phyloP scores from a whole-genome alignment of 2,113 vertebrate genomes.

The Seriola quinqueradiata region DNA sequence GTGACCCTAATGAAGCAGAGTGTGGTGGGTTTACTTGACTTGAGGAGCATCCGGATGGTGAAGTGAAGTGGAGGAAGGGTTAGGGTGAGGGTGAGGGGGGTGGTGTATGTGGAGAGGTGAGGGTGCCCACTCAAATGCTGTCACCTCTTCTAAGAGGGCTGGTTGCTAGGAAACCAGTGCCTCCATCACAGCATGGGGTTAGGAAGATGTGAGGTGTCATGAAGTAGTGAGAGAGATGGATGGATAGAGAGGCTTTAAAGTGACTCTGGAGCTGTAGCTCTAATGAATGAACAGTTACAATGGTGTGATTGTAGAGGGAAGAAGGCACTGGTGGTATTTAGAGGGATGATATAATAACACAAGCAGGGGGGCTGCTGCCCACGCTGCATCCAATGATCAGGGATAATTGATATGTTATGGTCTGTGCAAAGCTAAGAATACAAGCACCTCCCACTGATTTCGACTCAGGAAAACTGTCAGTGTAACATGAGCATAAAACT shows the following conservation, averaged over 20 bases:
- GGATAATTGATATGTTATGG: constrained; percentile 49
- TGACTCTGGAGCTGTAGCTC: constrained; percentile 45
- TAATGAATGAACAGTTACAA: constrained; percentile 37
- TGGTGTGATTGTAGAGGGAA: background rate
- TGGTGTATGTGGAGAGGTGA: constrained; percentile 56
- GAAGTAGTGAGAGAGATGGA: constrained; percentile 43
- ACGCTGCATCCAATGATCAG: constrained; percentile 37
- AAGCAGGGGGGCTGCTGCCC: constrained; percentile 24
- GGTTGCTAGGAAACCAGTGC: constrained; percentile 79
- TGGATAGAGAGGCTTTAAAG: constrained; percentile 36
- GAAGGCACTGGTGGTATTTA: constrained; percentile 44
- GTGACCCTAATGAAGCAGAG: constrained; percentile 9
- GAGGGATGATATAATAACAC: constrained; percentile 21
- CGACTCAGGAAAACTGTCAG: background rate
- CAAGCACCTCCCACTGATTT: constrained; percentile 15
- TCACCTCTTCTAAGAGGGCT: constrained; percentile 73
- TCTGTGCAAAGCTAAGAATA: constrained; percentile 24
- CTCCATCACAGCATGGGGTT: constrained; percentile 72
- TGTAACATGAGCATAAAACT: background rate
- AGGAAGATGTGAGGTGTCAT: constrained; percentile 66
- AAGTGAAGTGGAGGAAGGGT: constrained; percentile 35
- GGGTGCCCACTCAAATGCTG: constrained; percentile 80
- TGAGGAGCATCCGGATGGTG: constrained; percentile 61
- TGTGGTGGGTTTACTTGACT: constrained; percentile 62
- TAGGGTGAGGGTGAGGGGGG: background rate